Evolutionary conservation across 1,140 invertebrate genomes (phyloP).

Genomic region (Vollenhovia emeryi): DNA sequence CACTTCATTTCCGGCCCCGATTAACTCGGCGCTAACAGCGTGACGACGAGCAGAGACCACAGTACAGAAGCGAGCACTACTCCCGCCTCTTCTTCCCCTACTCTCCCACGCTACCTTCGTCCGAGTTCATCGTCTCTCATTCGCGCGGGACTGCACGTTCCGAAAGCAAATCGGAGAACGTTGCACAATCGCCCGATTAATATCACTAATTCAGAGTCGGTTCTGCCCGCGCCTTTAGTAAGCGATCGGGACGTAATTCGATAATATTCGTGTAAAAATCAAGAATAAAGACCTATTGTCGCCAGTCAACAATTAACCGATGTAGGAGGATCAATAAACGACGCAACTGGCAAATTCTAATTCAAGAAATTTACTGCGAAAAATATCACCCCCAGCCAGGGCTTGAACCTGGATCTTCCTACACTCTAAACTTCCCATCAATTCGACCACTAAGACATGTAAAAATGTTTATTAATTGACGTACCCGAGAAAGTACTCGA

Average conservation of each 20-base stretch:
- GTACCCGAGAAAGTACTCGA: neutral
- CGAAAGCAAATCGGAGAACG: neutral
- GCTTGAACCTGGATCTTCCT: too few relatives aligned
- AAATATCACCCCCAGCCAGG: too few relatives aligned
- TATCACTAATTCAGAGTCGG: neutral
- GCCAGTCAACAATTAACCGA: too few relatives aligned
- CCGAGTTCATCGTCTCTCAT: slow-evolving; percentile 53
- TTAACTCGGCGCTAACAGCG: slow-evolving; percentile 83
- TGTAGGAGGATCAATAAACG: too few relatives aligned
- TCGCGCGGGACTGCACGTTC: slow-evolving; percentile 19
- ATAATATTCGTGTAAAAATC: neutral
- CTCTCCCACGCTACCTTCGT: slow-evolving; percentile 8
- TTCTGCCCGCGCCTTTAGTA: too few relatives aligned
- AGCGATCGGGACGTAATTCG: neutral
- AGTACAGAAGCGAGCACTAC: slow-evolving; percentile 63
- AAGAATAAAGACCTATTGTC: too few relatives aligned
- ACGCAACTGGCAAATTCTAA: too few relatives aligned
- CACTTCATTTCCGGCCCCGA: slow-evolving; percentile 84
- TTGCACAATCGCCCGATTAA: neutral
- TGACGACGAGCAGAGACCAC: slow-evolving; percentile 81
- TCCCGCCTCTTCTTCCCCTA: slow-evolving; percentile 16
- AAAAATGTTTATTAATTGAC: too few relatives aligned
- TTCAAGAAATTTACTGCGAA: too few relatives aligned
- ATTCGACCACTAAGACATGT: too few relatives aligned
- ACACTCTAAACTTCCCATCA: too few relatives aligned